Evolutionary conservation across 2,888 invertebrate genomes (phyloP).

Genomic region (Agrochola lychnidis): DNA sequence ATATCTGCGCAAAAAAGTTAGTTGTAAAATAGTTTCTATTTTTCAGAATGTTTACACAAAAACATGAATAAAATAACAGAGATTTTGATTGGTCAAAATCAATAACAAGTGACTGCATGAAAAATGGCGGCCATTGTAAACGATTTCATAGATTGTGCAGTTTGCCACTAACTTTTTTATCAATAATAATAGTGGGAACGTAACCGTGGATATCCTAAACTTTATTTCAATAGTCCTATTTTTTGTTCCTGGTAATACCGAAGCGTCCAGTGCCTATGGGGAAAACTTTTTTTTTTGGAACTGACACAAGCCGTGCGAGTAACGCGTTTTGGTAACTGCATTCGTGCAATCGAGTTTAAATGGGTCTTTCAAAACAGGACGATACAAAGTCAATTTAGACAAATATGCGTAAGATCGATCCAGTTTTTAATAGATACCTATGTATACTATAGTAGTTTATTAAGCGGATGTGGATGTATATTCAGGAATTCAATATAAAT

Average conservation of each 20-base stretch:
- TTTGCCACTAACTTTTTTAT: conserved; percentile 23
- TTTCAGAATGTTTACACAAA: conserved; percentile 5
- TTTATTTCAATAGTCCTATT: conserved; percentile 13
- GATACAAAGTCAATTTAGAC: background rate
- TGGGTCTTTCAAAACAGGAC: background rate
- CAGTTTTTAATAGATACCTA: background rate
- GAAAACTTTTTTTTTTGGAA: conserved; percentile 36
- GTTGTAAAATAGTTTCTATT: background rate
- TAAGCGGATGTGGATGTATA: background rate
- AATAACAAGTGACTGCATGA: conserved; percentile 37
- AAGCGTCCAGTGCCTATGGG: conserved; percentile 23
- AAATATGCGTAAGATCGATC: background rate
- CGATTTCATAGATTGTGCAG: conserved; percentile 24
- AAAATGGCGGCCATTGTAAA: conserved; percentile 11
- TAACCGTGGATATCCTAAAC: conserved; percentile 13
- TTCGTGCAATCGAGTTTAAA: conserved; percentile 34
- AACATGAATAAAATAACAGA: conserved; percentile 19
- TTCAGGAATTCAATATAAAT: background rate
- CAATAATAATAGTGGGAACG: conserved; percentile 15
- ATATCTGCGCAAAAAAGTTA: background rate
- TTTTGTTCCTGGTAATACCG: conserved; percentile 32
- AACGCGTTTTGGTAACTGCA: conserved; percentile 36
- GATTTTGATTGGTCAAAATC: conserved; percentile 39
- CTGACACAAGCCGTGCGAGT: conserved; percentile 36
- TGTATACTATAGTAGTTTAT: background rate